Conservation (phyloP, 2,113 vertebrate genomes). For the Myotis davidii region DNA sequence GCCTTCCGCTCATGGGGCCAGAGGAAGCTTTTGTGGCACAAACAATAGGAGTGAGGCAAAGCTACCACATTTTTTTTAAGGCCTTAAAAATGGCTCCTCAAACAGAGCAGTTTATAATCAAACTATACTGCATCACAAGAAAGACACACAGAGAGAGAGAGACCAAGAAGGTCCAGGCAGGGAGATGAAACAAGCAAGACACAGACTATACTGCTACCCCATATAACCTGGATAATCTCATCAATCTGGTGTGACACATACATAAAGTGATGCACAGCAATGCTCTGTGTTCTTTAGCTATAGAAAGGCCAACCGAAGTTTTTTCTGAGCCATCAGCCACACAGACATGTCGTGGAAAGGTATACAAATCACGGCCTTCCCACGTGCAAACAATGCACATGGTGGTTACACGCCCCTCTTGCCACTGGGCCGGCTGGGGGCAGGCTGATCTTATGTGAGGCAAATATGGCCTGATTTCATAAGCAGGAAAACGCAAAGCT, state of each 20-base stretch:
- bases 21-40: constrained; percentile 24
- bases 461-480: not conserved
- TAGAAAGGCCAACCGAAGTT: not conserved
- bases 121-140: not conserved
- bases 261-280: not conserved
- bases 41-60: constrained; percentile 18
- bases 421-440: not conserved
- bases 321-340: not conserved
- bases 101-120: constrained; percentile 4
- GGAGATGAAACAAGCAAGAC: not conserved
- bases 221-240: not conserved
- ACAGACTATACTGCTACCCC: not conserved
- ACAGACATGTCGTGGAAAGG: not conserved
- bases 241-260: not conserved
- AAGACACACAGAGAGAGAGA: not conserved
- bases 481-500: constrained; percentile 14
- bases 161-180: not conserved
- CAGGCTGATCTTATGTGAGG: not conserved
- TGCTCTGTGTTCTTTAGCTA: not conserved
- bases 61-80: constrained; percentile 38
- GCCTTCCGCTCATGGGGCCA: not conserved
- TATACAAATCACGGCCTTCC: not conserved
- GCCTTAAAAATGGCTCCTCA: constrained; percentile 44
- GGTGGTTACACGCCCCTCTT: not conserved
- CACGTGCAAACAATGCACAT: fast-evolving